Base-by-base conservation (phyloP, 2,888 invertebrate species). In the Stenolophus ochropezus region DNA sequence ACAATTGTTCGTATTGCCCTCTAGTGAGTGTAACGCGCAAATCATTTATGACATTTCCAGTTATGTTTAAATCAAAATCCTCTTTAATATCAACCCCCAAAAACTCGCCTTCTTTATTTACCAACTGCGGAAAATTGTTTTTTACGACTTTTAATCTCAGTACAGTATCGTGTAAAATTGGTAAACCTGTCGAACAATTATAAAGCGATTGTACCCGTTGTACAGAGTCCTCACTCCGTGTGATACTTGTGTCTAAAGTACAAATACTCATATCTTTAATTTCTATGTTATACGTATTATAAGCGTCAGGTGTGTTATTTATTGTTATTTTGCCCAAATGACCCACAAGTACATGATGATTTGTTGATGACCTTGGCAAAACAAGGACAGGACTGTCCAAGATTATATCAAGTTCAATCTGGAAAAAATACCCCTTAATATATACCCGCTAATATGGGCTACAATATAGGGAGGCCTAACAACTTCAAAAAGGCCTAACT, bases 371-470 rank as follows among this genome's bases (percentile, higher is more conserved):
- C 83, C 58, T 92, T 0, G 98, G 98, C 77, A 98, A 89, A 82
- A 98, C 95, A 84, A 98, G 92, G 56, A 98, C 96, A 0, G 98
- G 98, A 74, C 97, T 97, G 88, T 97, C 96, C 85, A 98, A 90
- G 83, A 96, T 92, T 73, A 97, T 91, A 88, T 95, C 94, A 82
- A 97, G 90, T 82, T 94, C 94, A 84, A 87, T 86, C 61, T 61
- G 16, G 1, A 56, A 56, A 18, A 18, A 56, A 56, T n/a, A 18
- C 1, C 20, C 5, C 18, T 53, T 51, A 51, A 51, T 51, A 11
- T 14, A 51, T 4, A 14, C 1, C 1, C 42, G n/a, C n/a, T n/a
- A n/a, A n/a, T n/a, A n/a, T n/a, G n/a, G n/a, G n/a, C n/a, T n/a
- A n/a, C n/a, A n/a, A n/a, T n/a, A n/a, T n/a, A n/a, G n/a, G n/a